A percentile compares a stretch with the other conserved stretches of the same genome.
Conservation (phyloP, 35 echinoderm and acorn worm genomes). For the Lytechinus variegatus region DNA sequence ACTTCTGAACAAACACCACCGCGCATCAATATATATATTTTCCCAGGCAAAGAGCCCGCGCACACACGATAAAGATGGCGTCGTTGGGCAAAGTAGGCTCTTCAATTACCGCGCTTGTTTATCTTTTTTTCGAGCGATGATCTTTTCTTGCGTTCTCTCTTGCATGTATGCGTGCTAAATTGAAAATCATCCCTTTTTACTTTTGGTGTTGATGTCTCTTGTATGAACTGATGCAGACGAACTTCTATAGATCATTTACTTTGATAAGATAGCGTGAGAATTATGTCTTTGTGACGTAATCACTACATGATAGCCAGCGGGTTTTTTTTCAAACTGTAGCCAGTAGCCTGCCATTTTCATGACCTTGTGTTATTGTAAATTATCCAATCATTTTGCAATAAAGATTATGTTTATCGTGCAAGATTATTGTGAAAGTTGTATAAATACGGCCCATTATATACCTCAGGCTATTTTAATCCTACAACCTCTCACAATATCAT, state of each 20-base stretch:
- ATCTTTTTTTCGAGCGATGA: not conserved
- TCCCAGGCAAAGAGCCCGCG: not conserved
- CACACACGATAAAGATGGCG: not conserved
- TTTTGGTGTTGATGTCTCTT: not conserved
- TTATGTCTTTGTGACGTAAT: not conserved
- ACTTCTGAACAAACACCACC: not conserved
- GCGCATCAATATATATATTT: slow-evolving; percentile 14
- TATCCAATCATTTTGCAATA: not conserved
- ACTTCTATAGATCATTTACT: not conserved
- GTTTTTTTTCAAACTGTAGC: not conserved
- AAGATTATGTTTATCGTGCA: not conserved
- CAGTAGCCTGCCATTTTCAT: not conserved
- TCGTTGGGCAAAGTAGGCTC: not conserved
- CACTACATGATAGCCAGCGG: not conserved
- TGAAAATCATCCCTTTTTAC: not conserved
- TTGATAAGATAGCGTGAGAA: not conserved
- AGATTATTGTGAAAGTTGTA: not conserved
- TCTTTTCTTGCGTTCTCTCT: not conserved
- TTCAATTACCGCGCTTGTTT: slow-evolving; percentile 1
- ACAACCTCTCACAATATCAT: too few relatives aligned
- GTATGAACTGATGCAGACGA: not conserved
- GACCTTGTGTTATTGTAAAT: not conserved
- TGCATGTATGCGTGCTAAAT: not conserved
- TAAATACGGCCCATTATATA: not conserved
- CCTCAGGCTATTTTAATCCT: not conserved